These are phyloP conservation scores for Bombylius major DNA, from an alignment of 2,888 invertebrate species.

Conservation along the genomic window DNA sequence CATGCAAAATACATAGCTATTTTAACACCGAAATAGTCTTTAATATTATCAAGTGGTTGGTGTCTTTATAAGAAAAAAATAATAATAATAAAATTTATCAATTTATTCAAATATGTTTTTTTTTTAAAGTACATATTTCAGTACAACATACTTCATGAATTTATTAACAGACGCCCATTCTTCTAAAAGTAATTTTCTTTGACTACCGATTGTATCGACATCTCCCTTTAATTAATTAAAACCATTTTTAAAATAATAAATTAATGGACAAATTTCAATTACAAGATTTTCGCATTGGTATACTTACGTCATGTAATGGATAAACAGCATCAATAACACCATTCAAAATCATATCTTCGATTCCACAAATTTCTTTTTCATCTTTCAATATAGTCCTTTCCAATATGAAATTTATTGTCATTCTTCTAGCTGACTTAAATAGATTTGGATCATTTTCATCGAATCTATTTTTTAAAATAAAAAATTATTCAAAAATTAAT, in stretches of 20 bases:
- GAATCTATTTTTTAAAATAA: slow-evolving; percentile 39
- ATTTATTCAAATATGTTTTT: too few species aligned
- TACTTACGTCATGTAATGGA: slow-evolving; percentile 61
- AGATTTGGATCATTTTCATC: slow-evolving; percentile 52
- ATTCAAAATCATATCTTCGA: slow-evolving; percentile 51
- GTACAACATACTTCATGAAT: slow-evolving; percentile 45
- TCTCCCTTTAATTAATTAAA: slow-evolving; percentile 40
- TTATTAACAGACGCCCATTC: slow-evolving; percentile 61
- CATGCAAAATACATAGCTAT: slow-evolving; percentile 73
- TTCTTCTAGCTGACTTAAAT: slow-evolving; percentile 52
- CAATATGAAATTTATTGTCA: slow-evolving; percentile 62
- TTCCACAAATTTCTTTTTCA: slow-evolving; percentile 45
- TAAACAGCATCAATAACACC: slow-evolving; percentile 57
- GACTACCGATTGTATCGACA: slow-evolving; percentile 35
- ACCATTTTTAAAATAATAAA: background rate
- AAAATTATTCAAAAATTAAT: background rate
- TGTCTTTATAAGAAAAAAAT: slow-evolving; percentile 19
- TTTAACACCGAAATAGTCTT: slow-evolving; percentile 65
- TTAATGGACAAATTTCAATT: background rate
- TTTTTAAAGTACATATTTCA: background rate
- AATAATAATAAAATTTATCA: background rate
- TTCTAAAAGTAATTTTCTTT: slow-evolving; percentile 44
- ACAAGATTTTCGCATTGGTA: background rate
- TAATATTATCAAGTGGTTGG: slow-evolving; percentile 64
- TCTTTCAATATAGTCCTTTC: slow-evolving; percentile 46